phyloP scores from a whole-genome alignment of 2,888 invertebrate genomes.

The Mongoloraphidia duomilia region DNA sequence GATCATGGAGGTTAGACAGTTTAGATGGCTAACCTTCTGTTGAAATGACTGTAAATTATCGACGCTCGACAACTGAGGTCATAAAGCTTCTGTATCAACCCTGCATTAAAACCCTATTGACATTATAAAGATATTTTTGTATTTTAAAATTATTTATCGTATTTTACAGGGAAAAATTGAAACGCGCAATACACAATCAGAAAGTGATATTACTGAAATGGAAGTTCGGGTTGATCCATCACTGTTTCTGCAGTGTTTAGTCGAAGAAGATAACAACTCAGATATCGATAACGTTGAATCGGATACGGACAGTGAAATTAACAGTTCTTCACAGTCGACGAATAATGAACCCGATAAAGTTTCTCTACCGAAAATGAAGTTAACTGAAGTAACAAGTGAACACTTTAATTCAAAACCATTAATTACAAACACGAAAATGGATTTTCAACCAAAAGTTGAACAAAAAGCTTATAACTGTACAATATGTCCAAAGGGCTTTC shows the following conservation, averaged over 20 bases:
- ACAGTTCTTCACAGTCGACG: too few species aligned
- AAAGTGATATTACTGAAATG: conserved; percentile 37
- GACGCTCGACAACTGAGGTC: neutral
- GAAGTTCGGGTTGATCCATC: conserved; percentile 57
- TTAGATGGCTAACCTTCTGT: too few species aligned
- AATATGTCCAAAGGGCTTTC: conserved; percentile 39
- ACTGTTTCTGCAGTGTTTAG: conserved; percentile 45
- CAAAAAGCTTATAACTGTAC: conserved; percentile 39
- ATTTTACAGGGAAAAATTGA: conserved; percentile 5
- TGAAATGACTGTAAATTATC: neutral
- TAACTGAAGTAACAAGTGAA: too few species aligned
- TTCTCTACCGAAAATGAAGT: too few species aligned
- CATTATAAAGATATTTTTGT: too few species aligned
- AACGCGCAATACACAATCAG: conserved; percentile 13
- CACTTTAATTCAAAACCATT: too few species aligned
- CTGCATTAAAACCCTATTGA: too few species aligned
- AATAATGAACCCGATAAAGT: too few species aligned
- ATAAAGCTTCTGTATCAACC: too few species aligned
- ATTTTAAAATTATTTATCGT: conserved; percentile 1
- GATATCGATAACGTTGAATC: conserved; percentile 20
- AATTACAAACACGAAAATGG: conserved; percentile 2
- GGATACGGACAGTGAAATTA: neutral
- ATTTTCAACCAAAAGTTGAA: conserved; percentile 5
- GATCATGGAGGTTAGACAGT: too few species aligned
- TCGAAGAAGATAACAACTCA: conserved; percentile 30